These are phyloP conservation scores for Orius insidiosus DNA, from an alignment of 1,140 invertebrate genomes.

Conservation along the genomic window DNA sequence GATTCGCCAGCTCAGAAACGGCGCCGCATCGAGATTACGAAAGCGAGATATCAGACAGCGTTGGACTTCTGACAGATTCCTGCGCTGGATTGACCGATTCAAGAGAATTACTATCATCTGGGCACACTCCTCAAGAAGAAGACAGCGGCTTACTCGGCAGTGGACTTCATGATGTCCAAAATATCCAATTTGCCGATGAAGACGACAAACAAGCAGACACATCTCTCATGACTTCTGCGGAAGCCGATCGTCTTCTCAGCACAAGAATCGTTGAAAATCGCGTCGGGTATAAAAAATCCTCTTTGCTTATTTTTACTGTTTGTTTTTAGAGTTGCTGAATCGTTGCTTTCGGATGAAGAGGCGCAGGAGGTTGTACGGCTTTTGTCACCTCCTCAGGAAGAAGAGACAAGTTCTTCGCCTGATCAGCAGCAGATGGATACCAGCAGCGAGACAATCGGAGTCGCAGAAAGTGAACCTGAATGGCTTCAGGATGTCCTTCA, in stretches of 20 bases:
- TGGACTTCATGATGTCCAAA: slow-evolving; percentile 28
- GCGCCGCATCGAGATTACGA: slow-evolving; percentile 13
- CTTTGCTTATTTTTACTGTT: too few species aligned
- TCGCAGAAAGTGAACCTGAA: slow-evolving; percentile 16
- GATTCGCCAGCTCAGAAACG: slow-evolving; percentile 22
- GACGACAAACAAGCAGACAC: slow-evolving; percentile 23
- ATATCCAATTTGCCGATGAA: slow-evolving; percentile 34
- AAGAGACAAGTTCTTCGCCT: slow-evolving; percentile 2
- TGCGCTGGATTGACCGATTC: slow-evolving; percentile 14
- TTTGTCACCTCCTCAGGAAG: slow-evolving; percentile 36
- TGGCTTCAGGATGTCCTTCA: slow-evolving; percentile 19
- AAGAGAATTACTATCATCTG: slow-evolving; percentile 11
- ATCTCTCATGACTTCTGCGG: slow-evolving; percentile 58
- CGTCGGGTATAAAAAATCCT: too few species aligned
- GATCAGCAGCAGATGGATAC: slow-evolving; percentile 7
- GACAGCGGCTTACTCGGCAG: slow-evolving; percentile 12
- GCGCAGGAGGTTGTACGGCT: slow-evolving; percentile 66
- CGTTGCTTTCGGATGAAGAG: slow-evolving; percentile 65
- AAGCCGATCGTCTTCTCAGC: slow-evolving; percentile 65
- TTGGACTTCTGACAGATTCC: slow-evolving; percentile 21
- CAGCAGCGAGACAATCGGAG: neutral
- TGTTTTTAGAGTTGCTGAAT: slow-evolving; percentile 43
- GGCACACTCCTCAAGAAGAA: slow-evolving; percentile 18
- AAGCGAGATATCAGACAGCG: slow-evolving; percentile 7
- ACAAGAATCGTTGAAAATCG: slow-evolving; percentile 36